Base-by-base conservation (phyloP, 53 echinoderm and acorn worm species). In the Antedon mediterranea region DNA sequence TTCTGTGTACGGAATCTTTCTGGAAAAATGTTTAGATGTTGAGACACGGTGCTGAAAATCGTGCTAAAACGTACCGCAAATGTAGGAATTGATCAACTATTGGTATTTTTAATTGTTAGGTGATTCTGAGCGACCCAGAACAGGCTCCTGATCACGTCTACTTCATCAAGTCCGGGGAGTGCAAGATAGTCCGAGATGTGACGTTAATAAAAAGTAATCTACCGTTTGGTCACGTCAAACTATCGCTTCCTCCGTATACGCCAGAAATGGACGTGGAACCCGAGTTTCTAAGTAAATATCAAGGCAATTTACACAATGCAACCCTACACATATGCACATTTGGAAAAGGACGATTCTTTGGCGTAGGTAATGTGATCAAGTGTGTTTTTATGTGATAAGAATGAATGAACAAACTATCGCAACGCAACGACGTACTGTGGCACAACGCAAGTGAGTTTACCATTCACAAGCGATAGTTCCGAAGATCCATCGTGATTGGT, bases 121-220 rank as follows among this genome's bases (percentile, higher is more conserved):
- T 88, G n/a, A 92, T 97, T 26, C 74, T 97, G 5, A 87, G 97
- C 71, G 84, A 92, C 43, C 43, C 85, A 43, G 31, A 77, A 0
- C 72, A 90, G 28, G 75, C 85, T 26, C 91, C 89, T 0, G 92
- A 92, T 30, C 43, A 89, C 31, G 80, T 97, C 43, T 92, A 92
- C 80, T 89, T 97, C 86, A 83, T 97, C 77, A 87, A 83, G 75
- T 83, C 88, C n/a, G 97, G 97, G 0, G 74, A 87, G 34, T 92
- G 92, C 43, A 97, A 92, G 82, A 81, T 97, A 27, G 86, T 89
- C 5, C 82, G 97, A 20, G 89, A 92, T 32, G 82, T 92, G 30
- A 85, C 80, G 27, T 73, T 97, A 15, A 42, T 97, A 8, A 83
- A 90, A 71, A 79, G 78, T 72, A 37, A 73, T 9, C 73, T 89